Evolutionary conservation across 2,888 invertebrate genomes (phyloP).

Genomic region (Acanthosepion pharaonis): DNA sequence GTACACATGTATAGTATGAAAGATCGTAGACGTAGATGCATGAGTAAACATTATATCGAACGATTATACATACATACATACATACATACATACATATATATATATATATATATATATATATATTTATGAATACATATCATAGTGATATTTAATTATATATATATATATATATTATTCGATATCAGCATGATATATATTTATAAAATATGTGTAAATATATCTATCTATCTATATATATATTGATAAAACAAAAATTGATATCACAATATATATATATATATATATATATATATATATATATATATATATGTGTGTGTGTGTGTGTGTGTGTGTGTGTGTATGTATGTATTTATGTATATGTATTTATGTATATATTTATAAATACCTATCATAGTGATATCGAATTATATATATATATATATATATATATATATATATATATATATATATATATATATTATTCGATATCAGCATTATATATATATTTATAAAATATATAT

Average conservation of each 20-base stretch:
- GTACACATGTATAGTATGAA: neutral
- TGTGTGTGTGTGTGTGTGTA: neutral
- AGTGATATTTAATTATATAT: too few relatives aligned
- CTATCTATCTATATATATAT: neutral
- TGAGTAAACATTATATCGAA: neutral
- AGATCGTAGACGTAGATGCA: neutral
- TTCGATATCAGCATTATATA: neutral
- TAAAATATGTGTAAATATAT: neutral
- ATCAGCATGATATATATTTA: too few relatives aligned
- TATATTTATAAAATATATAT: too few relatives aligned
- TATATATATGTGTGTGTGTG: neutral
- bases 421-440: too few relatives aligned
- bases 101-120: too few relatives aligned
- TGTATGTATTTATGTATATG: neutral
- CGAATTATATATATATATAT: too few relatives aligned
- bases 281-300: neutral
- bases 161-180: too few relatives aligned
- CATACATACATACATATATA: too few relatives aligned
- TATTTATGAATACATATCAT: too few relatives aligned
- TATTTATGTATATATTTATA: neutral
- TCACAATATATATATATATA: neutral
- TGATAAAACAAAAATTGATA: too few relatives aligned
- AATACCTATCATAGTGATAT: neutral
- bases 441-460: too few relatives aligned
- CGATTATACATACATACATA: neutral